Conservation (phyloP, 2,797 vertebrate species). For the Eospalax fontanierii region DNA sequence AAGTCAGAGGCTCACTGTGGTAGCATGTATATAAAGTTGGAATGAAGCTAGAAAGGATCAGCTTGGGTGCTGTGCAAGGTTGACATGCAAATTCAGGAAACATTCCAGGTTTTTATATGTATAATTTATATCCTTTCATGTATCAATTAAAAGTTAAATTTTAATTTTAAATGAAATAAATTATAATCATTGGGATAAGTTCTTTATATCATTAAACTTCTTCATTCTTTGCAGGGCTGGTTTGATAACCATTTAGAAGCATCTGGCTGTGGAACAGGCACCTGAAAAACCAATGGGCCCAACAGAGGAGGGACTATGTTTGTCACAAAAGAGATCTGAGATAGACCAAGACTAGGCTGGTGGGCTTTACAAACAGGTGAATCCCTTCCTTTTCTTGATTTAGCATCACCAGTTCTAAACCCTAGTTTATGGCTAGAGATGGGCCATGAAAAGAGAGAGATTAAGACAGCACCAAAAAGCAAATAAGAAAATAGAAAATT, state of each 20-base stretch:
- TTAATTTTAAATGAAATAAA: neutral
- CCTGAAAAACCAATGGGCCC: neutral
- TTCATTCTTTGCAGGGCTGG: neutral
- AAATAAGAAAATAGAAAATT: neutral
- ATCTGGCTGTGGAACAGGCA: neutral
- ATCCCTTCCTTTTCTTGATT: constrained; percentile 23
- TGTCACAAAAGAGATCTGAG: neutral
- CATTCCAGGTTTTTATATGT: neutral
- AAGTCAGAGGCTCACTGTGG: neutral
- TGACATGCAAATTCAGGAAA: neutral
- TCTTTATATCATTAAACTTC: constrained; percentile 8
- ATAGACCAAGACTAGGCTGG: neutral
- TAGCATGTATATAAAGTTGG: neutral
- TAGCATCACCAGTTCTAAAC: neutral
- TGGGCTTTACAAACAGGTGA: neutral
- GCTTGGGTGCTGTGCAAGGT: neutral
- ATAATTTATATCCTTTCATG: neutral
- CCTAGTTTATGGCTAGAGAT: neutral
- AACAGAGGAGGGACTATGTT: neutral
- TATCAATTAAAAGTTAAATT: neutral
- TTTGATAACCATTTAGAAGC: constrained; percentile 27
- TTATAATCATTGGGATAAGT: neutral
- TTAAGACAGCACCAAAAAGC: neutral
- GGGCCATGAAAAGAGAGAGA: neutral
- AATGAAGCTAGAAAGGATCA: neutral